Evolutionary conservation across 2,113 vertebrate genomes (phyloP), one percentile per base, ranked within the genome.

Genomic region (Dipodomys spectabilis): DNA sequence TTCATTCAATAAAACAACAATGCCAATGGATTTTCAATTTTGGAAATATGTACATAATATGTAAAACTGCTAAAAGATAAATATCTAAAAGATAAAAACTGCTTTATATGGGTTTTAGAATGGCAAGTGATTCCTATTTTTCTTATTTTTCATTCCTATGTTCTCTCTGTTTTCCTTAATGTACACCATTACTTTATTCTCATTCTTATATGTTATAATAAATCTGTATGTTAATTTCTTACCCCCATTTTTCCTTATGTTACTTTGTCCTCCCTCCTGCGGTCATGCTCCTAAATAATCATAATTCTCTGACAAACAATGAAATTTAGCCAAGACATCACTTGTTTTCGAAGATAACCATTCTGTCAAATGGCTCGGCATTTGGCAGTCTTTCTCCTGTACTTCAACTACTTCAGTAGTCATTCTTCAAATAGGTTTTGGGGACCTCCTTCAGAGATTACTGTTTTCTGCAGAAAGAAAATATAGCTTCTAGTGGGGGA

Each of bases 241-340:
- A 53, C 23, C 18, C 62, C n/a, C 18, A 4, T 81, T 23, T 73
- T 57, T 79, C 64, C 92, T 85, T 64, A n/a, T 28, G 81, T 83
- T 13, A 20, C 68, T 82, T 83, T 93, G 45, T 86, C 13, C 30
- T 74, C 16, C 27, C 1, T 86, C n/a, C 25, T 45, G 35, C 62
- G 20, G 1, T n/a, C 25, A 53, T 39, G 10, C 49, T 87, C 78
- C 30, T 71, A 53, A 82, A 67, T 91, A 85, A 92, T 23, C 44
- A 49, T 44, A 27, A 23, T 83, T 95, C 44, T 86, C 75, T 68
- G 65, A 75, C 89, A 94, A 93, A 88, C 19, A 91, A 73, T 94
- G 77, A 71, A 69, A 73, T 82, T 85, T 78, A 83, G 44, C 94
- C 67, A 90, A 94, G 73, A 81, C 87, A 92, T 78, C 57, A 79